Evolutionary conservation across 1,140 invertebrate species (phyloP), one percentile per base, ranked within the genome.

Genomic region (Drosophila nigromelanica): DNA sequence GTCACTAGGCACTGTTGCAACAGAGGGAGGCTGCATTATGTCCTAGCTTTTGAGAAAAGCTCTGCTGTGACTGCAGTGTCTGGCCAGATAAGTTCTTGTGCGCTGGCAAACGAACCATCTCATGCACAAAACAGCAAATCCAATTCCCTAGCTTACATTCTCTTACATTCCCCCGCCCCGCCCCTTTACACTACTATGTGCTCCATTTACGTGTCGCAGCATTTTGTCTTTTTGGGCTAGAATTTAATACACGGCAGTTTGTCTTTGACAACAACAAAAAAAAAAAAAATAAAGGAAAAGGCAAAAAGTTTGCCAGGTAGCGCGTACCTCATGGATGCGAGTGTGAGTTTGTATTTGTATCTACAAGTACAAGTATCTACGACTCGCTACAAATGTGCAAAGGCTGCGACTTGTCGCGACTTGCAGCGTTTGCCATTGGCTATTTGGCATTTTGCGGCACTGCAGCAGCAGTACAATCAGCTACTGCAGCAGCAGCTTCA

Each of bases 231-330:
- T 67, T 43, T 35, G 50, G 73, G 63, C 85, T 80, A 83, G 87
- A 89, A 89, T 89, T 70, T 89, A 89, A 89, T 89, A 83, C 83
- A 80, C 79, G 73, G 76, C 73, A 89, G 83, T 89, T 89, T 89
- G 83, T 89, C 83, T 89, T 69, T 67, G 71, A 73, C 56, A 37
- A 69, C 33, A 47, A 54, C 62, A 73, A 76, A 56, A 55, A 47
- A 39, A 24, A 43, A 11, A 33, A 0, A 7, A 35, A 10, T 10
- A 35, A 35, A 6, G 7, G 5, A 12, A 30, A 27, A 37, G 27
- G 4, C 14, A 21, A 72, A 50, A 39, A 67, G 66, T 58, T 12
- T 52, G 50, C 58, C 43, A 51, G 51, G 43, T 50, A 58, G 47
- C 48, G 55, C 52, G 30, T 52, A 8, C 50, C 30, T 35, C 35